phyloP scores from a whole-genome alignment of 2,888 invertebrate genomes.

The Troglohyphantes excavatus region DNA sequence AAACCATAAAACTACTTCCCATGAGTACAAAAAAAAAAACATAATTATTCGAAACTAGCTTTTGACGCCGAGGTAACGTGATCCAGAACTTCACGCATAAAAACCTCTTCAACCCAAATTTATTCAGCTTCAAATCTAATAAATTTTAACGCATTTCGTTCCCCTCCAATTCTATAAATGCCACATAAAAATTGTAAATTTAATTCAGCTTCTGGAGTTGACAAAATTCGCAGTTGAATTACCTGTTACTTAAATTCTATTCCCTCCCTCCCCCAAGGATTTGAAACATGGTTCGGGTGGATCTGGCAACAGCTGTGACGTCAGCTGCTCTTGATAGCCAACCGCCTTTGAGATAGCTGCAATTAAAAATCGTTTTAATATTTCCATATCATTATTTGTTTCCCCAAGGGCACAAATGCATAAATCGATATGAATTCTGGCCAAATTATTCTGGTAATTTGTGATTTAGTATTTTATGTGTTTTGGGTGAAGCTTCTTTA shows the following conservation, averaged over 20 bases:
- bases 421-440: too few species aligned
- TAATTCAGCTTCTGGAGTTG: constrained; percentile 37
- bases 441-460: too few species aligned
- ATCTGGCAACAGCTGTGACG: constrained; percentile 63
- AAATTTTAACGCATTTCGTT: constrained; percentile 22
- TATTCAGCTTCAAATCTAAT: constrained; percentile 37
- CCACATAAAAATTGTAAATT: constrained; percentile 57
- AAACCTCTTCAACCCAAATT: constrained; percentile 25
- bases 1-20: too few species aligned
- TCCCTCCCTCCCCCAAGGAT: constrained; percentile 1
- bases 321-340: constrained; percentile 32
- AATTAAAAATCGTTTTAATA: constrained; percentile 47
- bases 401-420: too few species aligned
- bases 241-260: constrained; percentile 43
- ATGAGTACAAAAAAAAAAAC: too few species aligned
- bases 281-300: constrained; percentile 64
- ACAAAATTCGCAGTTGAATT: constrained; percentile 54
- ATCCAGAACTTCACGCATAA: too few species aligned
- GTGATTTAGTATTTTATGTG: too few species aligned
- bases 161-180: not conserved
- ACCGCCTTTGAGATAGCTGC: constrained; percentile 2
- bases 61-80: too few species aligned
- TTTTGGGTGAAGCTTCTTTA: too few species aligned
- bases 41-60: too few species aligned
- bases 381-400: constrained; percentile 36